Percentiles rank a stretch among this genome's conserved stretches.
Conservation (phyloP, 2,113 vertebrate genomes). For the Genyomyrus donnyi region DNA sequence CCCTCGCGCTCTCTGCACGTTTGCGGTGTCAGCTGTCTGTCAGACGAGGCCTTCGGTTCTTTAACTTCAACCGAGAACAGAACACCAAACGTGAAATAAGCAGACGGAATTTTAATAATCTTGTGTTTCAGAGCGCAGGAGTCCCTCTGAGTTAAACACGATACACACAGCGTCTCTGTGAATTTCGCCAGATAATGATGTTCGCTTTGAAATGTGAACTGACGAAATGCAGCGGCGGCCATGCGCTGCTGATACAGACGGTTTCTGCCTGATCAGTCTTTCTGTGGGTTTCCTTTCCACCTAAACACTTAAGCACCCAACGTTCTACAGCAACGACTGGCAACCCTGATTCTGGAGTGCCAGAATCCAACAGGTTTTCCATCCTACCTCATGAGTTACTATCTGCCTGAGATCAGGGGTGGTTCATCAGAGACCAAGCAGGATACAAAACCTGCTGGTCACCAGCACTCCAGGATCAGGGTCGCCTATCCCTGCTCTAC, state of each 20-base stretch:
- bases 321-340: neutral
- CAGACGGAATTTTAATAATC: slow-evolving; percentile 1
- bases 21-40: neutral
- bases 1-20: neutral
- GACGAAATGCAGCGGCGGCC: neutral
- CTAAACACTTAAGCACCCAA: neutral
- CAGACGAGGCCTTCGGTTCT: slow-evolving; percentile 26
- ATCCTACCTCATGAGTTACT: neutral
- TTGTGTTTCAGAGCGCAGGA: neutral
- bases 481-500: neutral
- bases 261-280: neutral
- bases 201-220: neutral
- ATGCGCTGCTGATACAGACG: neutral
- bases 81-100: neutral
- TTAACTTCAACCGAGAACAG: slow-evolving; percentile 41
- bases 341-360: neutral
- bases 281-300: neutral
- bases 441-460: neutral
- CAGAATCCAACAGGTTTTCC: neutral
- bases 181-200: neutral
- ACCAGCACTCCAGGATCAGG: neutral
- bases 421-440: neutral
- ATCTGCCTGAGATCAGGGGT: neutral
- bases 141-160: neutral
- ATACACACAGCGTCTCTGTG: neutral